A percentile compares a stretch with the other conserved stretches of the same genome.
These are phyloP conservation scores for Trididemnum clinides DNA, from an alignment of 23 tunicate genomes.

Conservation along the genomic window DNA sequence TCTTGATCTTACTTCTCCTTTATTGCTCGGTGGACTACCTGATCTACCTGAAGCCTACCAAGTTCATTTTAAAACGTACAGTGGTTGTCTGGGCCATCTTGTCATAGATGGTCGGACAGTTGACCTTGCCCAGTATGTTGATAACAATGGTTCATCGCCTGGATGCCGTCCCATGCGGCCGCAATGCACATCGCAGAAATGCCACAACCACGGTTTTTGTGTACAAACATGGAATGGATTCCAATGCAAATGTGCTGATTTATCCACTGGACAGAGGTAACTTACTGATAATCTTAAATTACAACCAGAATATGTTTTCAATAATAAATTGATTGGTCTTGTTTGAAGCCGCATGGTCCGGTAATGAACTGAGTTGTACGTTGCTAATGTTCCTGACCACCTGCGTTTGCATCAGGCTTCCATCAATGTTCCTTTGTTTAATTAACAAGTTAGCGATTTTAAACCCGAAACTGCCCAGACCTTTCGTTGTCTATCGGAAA, in stretches of 20 bases:
- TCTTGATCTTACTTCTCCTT: slow-evolving; percentile 85
- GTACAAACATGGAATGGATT: slow-evolving; percentile 14
- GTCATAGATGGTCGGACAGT: slow-evolving; percentile 40
- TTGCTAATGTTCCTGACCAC: no score
- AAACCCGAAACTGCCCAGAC: no score
- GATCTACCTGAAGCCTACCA: slow-evolving; percentile 82
- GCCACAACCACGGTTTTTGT: slow-evolving; percentile 46
- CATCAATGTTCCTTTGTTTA: no score
- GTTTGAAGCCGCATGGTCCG: no score
- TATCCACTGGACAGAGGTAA: slow-evolving; percentile 64
- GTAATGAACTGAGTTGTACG: no score
- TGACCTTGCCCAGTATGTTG: slow-evolving; percentile 59
- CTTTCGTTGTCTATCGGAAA: no score
- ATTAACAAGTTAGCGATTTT: no score
- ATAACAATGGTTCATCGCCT: slow-evolving; percentile 74
- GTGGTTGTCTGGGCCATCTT: slow-evolving; percentile 76
- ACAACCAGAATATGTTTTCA: no score
- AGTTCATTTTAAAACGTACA: slow-evolving; percentile 54
- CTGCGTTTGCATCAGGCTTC: no score
- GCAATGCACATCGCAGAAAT: slow-evolving; percentile 44
- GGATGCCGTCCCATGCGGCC: slow-evolving; percentile 64
- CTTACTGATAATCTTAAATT: no score
- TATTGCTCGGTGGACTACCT: slow-evolving; percentile 84
- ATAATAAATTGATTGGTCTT: no score
- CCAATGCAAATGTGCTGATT: slow-evolving; percentile 57